Evolutionary conservation across 2,888 invertebrate species (phyloP).

Genomic region (Drosophila tripunctata): DNA sequence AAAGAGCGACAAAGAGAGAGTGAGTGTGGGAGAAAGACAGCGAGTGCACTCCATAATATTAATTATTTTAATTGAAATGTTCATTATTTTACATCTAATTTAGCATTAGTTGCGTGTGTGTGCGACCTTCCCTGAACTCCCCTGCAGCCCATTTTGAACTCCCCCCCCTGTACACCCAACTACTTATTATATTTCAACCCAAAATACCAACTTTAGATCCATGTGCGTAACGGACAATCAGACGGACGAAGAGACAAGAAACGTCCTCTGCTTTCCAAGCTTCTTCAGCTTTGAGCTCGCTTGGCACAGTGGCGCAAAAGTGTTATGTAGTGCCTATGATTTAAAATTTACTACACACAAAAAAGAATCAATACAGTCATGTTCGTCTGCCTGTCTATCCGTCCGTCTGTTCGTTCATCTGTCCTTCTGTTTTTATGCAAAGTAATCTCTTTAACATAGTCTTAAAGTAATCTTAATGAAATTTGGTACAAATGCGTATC

Average conservation of each 20-base stretch:
- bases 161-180: neutral
- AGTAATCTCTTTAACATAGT: too few species aligned
- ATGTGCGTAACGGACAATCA: conserved; percentile 25
- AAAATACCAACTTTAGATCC: conserved; percentile 33
- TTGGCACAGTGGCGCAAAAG: conserved; percentile 32
- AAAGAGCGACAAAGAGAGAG: neutral
- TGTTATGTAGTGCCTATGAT: too few species aligned
- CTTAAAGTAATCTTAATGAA: too few species aligned
- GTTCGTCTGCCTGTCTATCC: too few species aligned
- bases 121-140: conserved; percentile 17
- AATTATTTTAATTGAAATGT: conserved; percentile 80
- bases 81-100: conserved; percentile 80
- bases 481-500: too few species aligned
- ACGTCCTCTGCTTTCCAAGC: conserved; percentile 44
- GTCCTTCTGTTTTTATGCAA: too few species aligned
- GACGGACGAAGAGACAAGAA: too few species aligned
- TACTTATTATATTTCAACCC: conserved; percentile 14
- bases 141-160: too few species aligned
- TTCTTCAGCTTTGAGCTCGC: conserved; percentile 42
- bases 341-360: too few species aligned
- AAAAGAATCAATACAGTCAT: too few species aligned
- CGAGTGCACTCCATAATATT: conserved; percentile 71
- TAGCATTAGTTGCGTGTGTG: conserved; percentile 67
- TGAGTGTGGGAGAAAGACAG: neutral
- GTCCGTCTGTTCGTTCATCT: too few species aligned